These are phyloP conservation scores for Pseudoatta argentina DNA, from an alignment of 1,140 invertebrate species.

Conservation along the genomic window DNA sequence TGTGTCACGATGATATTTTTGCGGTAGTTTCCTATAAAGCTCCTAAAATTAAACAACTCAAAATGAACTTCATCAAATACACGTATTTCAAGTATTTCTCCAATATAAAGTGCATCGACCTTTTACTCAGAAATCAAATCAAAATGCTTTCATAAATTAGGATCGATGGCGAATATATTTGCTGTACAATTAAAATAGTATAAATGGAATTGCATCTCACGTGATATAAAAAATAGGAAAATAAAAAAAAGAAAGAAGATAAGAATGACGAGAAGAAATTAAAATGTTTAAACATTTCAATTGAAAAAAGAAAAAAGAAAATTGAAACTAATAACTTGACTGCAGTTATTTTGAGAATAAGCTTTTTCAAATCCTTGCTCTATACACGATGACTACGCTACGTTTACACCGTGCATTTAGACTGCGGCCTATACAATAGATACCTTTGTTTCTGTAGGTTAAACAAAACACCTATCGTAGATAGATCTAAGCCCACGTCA, in stretches of 20 bases:
- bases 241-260: neutral
- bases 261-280: too few relatives aligned
- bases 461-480: too few relatives aligned
- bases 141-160: neutral
- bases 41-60: neutral
- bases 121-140: neutral
- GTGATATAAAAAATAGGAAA: neutral
- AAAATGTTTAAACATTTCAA: neutral
- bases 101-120: neutral
- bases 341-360: neutral
- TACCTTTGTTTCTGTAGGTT: too few relatives aligned
- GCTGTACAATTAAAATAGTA: neutral
- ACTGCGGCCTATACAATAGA: too few relatives aligned
- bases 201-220: neutral
- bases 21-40: neutral
- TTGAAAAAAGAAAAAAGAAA: neutral
- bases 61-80: constrained; percentile 11
- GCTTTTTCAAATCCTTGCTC: neutral
- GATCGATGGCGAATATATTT: neutral
- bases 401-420: too few relatives aligned
- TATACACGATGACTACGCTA: too few relatives aligned
- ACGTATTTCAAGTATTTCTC: constrained; percentile 1
- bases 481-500: too few relatives aligned
- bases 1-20: neutral
- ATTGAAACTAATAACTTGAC: neutral